These are phyloP conservation scores for Crossaster papposus DNA, from an alignment of 53 echinoderm and acorn worm species.

Conservation along the genomic window DNA sequence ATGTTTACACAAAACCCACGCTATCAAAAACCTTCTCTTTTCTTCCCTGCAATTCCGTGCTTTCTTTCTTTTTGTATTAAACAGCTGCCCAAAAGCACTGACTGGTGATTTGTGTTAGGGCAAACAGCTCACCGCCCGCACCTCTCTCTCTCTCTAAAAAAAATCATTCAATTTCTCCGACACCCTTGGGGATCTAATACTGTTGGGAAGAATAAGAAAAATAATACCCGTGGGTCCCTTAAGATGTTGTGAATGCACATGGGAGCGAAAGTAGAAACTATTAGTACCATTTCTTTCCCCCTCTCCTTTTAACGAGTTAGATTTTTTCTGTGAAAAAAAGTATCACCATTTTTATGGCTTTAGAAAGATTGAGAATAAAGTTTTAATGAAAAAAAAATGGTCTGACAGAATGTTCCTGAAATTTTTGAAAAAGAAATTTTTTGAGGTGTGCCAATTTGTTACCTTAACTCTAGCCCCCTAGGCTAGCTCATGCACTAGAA, in stretches of 20 bases:
- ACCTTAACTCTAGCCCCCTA: no score
- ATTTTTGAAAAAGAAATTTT: background rate
- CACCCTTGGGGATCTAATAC: conserved; percentile 6
- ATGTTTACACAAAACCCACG: conserved; percentile 50
- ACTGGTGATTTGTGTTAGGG: background rate
- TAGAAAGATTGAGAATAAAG: background rate
- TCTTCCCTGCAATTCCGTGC: background rate
- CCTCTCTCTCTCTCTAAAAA: background rate
- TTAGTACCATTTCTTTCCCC: background rate
- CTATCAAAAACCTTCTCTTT: conserved; percentile 14
- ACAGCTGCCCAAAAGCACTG: conserved; percentile 40
- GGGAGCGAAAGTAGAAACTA: background rate
- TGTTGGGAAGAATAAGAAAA: background rate
- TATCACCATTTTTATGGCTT: background rate
- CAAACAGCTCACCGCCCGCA: background rate
- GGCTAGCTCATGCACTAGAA: no score
- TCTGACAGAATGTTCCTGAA: background rate
- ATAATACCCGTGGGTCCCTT: background rate
- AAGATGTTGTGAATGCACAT: background rate
- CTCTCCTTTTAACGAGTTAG: background rate
- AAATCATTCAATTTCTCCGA: conserved; percentile 34
- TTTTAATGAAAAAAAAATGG: background rate
- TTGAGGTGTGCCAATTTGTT: background rate
- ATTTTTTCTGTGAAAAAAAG: background rate
- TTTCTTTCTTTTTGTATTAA: background rate